Evolutionary conservation across 2,113 vertebrate genomes (phyloP).

Genomic region (Pseudois nayaur): DNA sequence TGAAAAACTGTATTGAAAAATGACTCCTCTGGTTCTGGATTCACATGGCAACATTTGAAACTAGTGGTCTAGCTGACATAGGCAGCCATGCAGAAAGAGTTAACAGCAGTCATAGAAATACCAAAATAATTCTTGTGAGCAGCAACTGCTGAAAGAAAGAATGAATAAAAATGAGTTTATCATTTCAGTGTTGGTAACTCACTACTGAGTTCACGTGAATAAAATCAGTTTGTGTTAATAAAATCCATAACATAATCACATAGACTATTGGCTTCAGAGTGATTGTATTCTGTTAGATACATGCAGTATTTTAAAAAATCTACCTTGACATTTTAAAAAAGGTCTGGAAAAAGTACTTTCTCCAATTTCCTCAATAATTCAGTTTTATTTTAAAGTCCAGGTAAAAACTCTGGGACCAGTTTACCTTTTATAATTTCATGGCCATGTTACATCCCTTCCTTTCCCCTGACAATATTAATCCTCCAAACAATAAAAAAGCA

Average conservation of each 20-base stretch:
- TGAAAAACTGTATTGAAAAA: constrained; percentile 33
- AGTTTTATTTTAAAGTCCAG: constrained; percentile 66
- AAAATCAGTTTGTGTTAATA: background rate
- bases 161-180: constrained; percentile 31
- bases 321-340: constrained; percentile 62
- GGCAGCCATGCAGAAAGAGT: constrained; percentile 43
- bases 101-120: constrained; percentile 32
- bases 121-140: background rate
- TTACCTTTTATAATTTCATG: constrained; percentile 19
- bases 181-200: constrained; percentile 55
- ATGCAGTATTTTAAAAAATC: constrained; percentile 49
- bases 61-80: constrained; percentile 38
- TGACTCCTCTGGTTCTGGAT: constrained; percentile 16
- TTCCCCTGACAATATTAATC: background rate
- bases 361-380: constrained; percentile 52
- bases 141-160: constrained; percentile 35
- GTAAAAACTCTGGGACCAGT: constrained; percentile 54
- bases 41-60: constrained; percentile 62
- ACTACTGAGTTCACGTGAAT: background rate
- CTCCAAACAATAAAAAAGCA: constrained; percentile 28
- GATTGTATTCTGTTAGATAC: background rate
- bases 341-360: constrained; percentile 52
- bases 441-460: background rate
- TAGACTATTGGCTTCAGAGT: background rate
- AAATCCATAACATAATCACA: background rate